Evolutionary conservation across 2,888 invertebrate genomes (phyloP).

Genomic region (Drosophila formosana): DNA sequence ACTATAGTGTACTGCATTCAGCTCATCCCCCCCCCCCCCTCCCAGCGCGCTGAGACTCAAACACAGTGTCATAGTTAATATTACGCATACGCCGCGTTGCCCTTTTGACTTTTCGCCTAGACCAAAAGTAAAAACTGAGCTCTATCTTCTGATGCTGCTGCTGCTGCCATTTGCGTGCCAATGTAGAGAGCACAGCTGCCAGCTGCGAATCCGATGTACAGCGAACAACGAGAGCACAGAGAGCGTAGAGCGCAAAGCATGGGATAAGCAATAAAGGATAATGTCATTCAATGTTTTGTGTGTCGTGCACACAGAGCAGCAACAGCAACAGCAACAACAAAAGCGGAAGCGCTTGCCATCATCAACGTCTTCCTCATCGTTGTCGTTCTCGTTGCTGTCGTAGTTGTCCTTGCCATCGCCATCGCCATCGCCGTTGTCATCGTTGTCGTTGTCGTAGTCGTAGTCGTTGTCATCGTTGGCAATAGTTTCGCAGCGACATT

Average conservation of each 20-base stretch:
- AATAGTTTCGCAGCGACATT: constrained; percentile 74
- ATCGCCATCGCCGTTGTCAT: constrained; percentile 30
- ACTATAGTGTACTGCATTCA: constrained; percentile 29
- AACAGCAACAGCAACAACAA: constrained; percentile 46
- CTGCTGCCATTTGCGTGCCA: constrained; percentile 66
- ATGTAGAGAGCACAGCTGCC: constrained; percentile 66
- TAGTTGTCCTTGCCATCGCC: constrained; percentile 24
- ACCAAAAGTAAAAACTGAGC: constrained; percentile 22
- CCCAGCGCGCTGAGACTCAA: constrained; percentile 10
- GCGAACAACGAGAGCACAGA: constrained; percentile 9
- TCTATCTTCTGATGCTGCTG: constrained; percentile 8
- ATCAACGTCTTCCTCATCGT: constrained; percentile 70
- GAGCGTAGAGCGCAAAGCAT: constrained; percentile 58
- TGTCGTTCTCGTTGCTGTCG: constrained; percentile 31
- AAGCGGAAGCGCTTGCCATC: constrained; percentile 76
- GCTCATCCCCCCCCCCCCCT: constrained; percentile 20
- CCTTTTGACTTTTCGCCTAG: constrained; percentile 73
- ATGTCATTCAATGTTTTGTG: constrained; percentile 82
- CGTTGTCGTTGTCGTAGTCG: constrained; percentile 46
- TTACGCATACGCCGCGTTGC: constrained; percentile 75
- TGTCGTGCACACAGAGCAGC: constrained; percentile 61
- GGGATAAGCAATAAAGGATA: constrained; percentile 83
- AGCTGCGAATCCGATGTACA: constrained; percentile 34
- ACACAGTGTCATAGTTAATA: constrained; percentile 72
- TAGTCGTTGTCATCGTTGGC: constrained; percentile 76